Evolutionary conservation across 2,888 invertebrate species (phyloP).

Genomic region (Apotomis capreana): DNA sequence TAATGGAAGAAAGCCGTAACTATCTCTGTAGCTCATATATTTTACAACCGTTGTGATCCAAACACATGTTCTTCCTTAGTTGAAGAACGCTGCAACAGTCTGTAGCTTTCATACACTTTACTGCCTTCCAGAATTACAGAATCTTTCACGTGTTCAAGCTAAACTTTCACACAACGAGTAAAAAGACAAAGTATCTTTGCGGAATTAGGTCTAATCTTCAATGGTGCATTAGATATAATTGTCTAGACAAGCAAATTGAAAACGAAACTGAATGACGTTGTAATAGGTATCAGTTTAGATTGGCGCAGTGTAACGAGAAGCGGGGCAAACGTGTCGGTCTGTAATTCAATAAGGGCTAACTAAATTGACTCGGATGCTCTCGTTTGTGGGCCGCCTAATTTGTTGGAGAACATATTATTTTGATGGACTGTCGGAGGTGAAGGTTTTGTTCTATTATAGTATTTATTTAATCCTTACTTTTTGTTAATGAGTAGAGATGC

Average conservation of each 20-base stretch:
- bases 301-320: constrained; percentile 48
- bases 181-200: constrained; percentile 48
- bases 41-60: too few species aligned
- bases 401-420: constrained; percentile 77
- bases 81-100: constrained; percentile 13
- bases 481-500: too few species aligned
- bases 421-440: constrained; percentile 54
- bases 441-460: not conserved
- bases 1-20: constrained; percentile 17
- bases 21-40: not conserved
- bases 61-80: not conserved
- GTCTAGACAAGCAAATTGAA: constrained; percentile 39
- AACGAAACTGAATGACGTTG: constrained; percentile 42
- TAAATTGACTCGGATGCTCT: constrained; percentile 78
- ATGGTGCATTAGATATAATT: constrained; percentile 22
- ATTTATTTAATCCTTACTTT: not conserved
- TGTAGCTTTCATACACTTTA: not conserved
- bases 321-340: constrained; percentile 70
- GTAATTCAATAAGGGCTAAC: constrained; percentile 80
- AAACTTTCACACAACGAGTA: constrained; percentile 39
- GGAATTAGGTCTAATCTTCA: constrained; percentile 37
- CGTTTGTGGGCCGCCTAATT: constrained; percentile 75
- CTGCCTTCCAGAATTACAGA: not conserved
- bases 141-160: constrained; percentile 57
- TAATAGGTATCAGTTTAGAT: constrained; percentile 45